Conservation (phyloP, 2,888 invertebrate genomes). For the Lottia gigantea region DNA sequence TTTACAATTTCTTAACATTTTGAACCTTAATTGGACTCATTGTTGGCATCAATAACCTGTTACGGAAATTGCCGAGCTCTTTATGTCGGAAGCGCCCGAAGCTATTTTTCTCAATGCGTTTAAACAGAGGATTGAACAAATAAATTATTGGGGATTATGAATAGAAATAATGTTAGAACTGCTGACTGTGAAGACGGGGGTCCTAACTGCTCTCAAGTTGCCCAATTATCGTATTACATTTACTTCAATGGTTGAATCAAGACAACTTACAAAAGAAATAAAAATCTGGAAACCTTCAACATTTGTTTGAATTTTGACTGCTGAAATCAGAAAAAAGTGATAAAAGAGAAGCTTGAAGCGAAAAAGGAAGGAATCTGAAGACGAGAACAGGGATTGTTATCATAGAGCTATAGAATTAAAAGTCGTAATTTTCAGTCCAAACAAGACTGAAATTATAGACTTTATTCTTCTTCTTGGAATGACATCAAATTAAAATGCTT, state of each 20-base stretch:
- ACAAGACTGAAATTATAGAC: constrained; percentile 25
- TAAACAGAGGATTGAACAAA: constrained; percentile 5
- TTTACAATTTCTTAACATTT: constrained; percentile 10
- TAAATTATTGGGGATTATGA: not conserved
- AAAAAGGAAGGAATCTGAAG: constrained; percentile 18
- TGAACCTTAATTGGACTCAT: not conserved
- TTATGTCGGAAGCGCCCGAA: constrained; percentile 8
- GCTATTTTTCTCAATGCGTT: constrained; percentile 9
- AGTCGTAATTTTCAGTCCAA: constrained; percentile 22
- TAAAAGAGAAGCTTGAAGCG: constrained; percentile 7
- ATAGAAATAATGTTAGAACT: constrained; percentile 2
- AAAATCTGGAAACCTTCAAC: not conserved
- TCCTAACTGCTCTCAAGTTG: no score
- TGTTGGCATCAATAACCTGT: not conserved
- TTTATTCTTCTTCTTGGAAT: not conserved
- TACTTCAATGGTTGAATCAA: no score
- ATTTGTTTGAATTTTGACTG: not conserved
- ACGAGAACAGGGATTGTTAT: constrained; percentile 17
- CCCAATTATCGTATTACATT: no score
- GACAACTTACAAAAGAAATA: no score
- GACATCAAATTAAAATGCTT: constrained; percentile 31
- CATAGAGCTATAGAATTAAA: constrained; percentile 14
- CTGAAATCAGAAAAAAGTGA: no score
- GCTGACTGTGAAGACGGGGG: no score
- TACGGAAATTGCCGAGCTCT: constrained; percentile 9